Base-by-base conservation (phyloP, 2,113 vertebrate genomes). In the Amazona guildingii region DNA sequence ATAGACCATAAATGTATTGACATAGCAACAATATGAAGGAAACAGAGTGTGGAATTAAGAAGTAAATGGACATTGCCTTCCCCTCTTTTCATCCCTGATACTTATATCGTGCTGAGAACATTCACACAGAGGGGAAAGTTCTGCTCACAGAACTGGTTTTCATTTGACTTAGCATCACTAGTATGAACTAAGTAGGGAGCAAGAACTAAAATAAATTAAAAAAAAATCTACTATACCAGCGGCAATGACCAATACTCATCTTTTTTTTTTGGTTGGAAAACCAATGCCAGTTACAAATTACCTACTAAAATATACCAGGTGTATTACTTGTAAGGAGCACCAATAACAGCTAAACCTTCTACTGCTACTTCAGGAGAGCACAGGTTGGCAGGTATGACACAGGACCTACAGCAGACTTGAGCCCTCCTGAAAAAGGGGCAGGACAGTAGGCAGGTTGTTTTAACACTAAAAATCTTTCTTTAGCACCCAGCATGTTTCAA, bases 191-290 rank as follows among this genome's bases (percentile, higher is more conserved):
- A 64, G 6, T 11, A 68, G 66, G 70, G 3, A 86, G 3, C 1
- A 55, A 13, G 52, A 16, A 52, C 0, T 0, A 64, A 16, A 51
- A n/a, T 2, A 6, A 5, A 61, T 23, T 41, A 17, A 6, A 21
- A 55, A 14, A 6, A 17, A 27, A 27, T 3, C 43, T 31, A 24
- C 24, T 41, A 28, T 49, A 13, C 4, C 28, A 24, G 10, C 23
- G 35, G 1, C 20, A 66, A 18, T 25, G 31, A 63, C 19, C 17
- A 41, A 11, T 28, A 81, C 3, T 61, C 14, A 55, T 76, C 7
- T 41, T 19, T 4, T 21, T 39, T 92, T 83, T 94, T 86, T 0
- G 1, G 3, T 19, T 67, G 29, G 35, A 83, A 95, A 87, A 51
- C 6, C 11, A 66, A 28, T 21, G 18, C 23, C 14, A 13, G 29